These are phyloP conservation scores for Forbesichthys agassizii DNA, from an alignment of 2,113 vertebrate genomes.

Conservation along the genomic window DNA sequence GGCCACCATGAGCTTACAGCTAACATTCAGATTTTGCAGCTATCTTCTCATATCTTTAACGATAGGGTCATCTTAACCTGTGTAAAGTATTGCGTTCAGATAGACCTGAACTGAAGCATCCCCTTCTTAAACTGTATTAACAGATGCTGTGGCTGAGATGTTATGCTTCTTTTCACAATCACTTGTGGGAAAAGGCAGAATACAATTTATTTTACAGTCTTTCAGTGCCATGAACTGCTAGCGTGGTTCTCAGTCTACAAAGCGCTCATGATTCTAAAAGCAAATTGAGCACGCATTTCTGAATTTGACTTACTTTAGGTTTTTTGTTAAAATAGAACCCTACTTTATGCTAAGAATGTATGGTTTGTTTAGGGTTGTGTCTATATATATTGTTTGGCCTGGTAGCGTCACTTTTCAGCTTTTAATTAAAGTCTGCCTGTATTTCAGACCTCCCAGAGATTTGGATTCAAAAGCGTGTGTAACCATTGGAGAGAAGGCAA, in stretches of 20 bases:
- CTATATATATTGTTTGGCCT: not conserved
- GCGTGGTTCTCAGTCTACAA: no score
- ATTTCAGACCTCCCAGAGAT: slow-evolving; percentile 88
- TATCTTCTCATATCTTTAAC: not conserved
- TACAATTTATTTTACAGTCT: no score
- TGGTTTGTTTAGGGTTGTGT: not conserved
- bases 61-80: not conserved
- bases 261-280: no score
- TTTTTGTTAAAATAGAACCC: no score
- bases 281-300: no score
- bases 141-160: not conserved
- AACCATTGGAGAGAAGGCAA: slow-evolving; percentile 92
- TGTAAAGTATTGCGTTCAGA: not conserved
- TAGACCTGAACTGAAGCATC: not conserved
- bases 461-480: slow-evolving; percentile 95
- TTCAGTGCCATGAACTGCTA: no score
- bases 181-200: no score
- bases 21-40: not conserved
- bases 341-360: no score
- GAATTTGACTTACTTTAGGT: no score
- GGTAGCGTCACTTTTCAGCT: not conserved
- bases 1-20: not conserved
- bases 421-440: slow-evolving; percentile 1
- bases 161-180: not conserved
- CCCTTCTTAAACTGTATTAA: not conserved